Conservation (phyloP, 2,888 invertebrate species). For the Drosophila atroscutellata region DNA sequence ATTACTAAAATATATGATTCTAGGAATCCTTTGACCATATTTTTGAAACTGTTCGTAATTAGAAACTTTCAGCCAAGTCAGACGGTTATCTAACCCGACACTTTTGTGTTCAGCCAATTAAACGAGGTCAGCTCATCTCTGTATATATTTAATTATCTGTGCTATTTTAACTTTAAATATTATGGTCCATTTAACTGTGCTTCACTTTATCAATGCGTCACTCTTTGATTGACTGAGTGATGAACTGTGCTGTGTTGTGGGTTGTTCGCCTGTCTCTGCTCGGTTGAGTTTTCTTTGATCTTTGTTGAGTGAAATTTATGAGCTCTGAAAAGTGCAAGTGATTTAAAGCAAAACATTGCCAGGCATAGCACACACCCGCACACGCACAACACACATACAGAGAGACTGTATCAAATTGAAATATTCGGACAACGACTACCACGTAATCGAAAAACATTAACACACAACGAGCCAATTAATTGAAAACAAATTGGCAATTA, state of each 20-base stretch:
- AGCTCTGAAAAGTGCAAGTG: slow-evolving; percentile 70
- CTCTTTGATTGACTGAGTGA: slow-evolving; percentile 42
- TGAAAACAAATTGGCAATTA: slow-evolving; percentile 78
- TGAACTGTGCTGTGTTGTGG: slow-evolving; percentile 39
- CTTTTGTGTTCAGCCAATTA: not conserved
- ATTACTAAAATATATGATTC: not conserved
- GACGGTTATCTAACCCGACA: not conserved
- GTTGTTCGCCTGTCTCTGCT: slow-evolving; percentile 25
- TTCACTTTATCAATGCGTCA: slow-evolving; percentile 42
- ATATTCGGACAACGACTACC: slow-evolving; percentile 15
- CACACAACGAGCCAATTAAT: slow-evolving; percentile 77
- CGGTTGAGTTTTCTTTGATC: slow-evolving; percentile 62
- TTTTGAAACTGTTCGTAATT: not conserved
- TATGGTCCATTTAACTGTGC: slow-evolving; percentile 14
- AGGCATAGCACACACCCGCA: slow-evolving; percentile 5
- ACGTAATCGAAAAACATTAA: slow-evolving; percentile 61
- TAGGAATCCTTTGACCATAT: not conserved
- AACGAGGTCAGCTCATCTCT: not conserved
- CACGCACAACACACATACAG: not conserved
- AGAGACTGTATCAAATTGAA: slow-evolving; percentile 1
- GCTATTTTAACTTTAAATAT: not conserved
- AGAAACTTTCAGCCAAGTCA: not conserved
- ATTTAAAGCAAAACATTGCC: slow-evolving; percentile 37
- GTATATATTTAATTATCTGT: slow-evolving; percentile 2
- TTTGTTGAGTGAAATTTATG: slow-evolving; percentile 66